phyloP scores from a whole-genome alignment of 2,888 invertebrate species.

The Chrysolina oricalcia region DNA sequence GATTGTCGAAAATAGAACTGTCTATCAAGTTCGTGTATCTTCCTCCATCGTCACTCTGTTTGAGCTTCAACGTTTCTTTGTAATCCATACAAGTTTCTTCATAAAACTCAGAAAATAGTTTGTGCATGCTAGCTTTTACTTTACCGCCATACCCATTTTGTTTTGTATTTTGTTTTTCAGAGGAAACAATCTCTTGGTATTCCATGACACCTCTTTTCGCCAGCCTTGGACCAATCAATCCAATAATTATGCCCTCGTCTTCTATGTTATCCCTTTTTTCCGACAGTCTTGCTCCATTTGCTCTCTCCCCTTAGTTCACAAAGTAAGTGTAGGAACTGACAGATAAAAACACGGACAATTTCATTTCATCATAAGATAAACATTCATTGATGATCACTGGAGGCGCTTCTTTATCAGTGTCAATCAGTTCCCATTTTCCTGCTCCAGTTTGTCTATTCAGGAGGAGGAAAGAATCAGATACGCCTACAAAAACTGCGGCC shows the following conservation, averaged over 20 bases:
- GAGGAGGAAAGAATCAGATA: conserved; percentile 57
- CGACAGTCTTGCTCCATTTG: conserved; percentile 72
- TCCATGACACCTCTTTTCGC: conserved; percentile 75
- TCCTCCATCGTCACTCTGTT: conserved; percentile 5
- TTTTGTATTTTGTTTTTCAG: conserved; percentile 68
- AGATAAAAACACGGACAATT: conserved; percentile 75
- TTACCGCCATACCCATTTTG: conserved; percentile 72
- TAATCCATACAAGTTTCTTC: conserved; percentile 52
- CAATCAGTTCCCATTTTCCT: conserved; percentile 74
- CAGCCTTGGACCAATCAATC: conserved; percentile 74
- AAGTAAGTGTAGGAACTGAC: conserved; percentile 75
- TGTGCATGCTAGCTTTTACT: conserved; percentile 50
- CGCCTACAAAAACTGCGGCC: conserved; percentile 72
- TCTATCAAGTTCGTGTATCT: conserved; percentile 50
- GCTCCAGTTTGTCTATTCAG: conserved; percentile 70
- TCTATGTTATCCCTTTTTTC: conserved; percentile 70
- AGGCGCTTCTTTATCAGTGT: conserved; percentile 71
- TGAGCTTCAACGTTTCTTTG: conserved; percentile 39
- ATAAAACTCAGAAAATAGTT: conserved; percentile 62
- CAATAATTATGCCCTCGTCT: conserved; percentile 72
- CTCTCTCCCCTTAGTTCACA: conserved; percentile 75
- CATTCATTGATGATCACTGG: conserved; percentile 73
- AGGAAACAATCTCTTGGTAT: conserved; percentile 76
- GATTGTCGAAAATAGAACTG: conserved; percentile 62
- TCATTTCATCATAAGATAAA: conserved; percentile 77